Evolutionary conservation across 2,888 invertebrate genomes (phyloP), one percentile per base, ranked within the genome.

Genomic region (Drosophila buzzatii): DNA sequence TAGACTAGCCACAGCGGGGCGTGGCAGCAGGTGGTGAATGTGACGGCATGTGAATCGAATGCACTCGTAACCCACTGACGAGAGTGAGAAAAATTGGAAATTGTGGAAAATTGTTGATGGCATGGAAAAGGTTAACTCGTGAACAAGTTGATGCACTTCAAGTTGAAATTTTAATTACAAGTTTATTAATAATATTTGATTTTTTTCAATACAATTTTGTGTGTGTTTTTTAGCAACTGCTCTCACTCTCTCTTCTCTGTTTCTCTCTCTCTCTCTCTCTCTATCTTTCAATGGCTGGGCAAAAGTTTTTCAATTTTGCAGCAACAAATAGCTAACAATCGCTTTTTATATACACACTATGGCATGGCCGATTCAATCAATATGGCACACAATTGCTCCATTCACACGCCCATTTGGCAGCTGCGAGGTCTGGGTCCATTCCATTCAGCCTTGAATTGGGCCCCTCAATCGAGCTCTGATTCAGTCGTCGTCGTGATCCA

Each of bases 271-370:
- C 67, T 66, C 70, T 75, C 59, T 70, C 72, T 73, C 67, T 68
- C 72, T 79, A 77, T 83, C 83, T 23, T 23, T 85, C 88, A 85
- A 60, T 70, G 62, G 69, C 57, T 53, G 60, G 45, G 59, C 66
- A 59, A 76, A 87, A 89, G 84, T 87, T 87, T 87, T 89, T 84
- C 86, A 87, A 87, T 87, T 86, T 87, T 77, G 79, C 81, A 74
- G 69, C 83, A 80, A 85, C 85, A 85, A 85, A 85, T 82, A 85
- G 78, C 88, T 61, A 85, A 85, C 87, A 85, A 85, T 85, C 67
- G 78, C 72, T 85, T 78, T 84, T 82, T 78, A 82, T 76, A 68
- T 75, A 70, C 51, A 42, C 55, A 44, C 41, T 64, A 59, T 37
- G 60, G 59, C 60, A 60, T n/a, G 67, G 70, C 44, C 83, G 77